phyloP scores from a whole-genome alignment of 2,888 invertebrate genomes.

The Crocallis elinguaria region DNA sequence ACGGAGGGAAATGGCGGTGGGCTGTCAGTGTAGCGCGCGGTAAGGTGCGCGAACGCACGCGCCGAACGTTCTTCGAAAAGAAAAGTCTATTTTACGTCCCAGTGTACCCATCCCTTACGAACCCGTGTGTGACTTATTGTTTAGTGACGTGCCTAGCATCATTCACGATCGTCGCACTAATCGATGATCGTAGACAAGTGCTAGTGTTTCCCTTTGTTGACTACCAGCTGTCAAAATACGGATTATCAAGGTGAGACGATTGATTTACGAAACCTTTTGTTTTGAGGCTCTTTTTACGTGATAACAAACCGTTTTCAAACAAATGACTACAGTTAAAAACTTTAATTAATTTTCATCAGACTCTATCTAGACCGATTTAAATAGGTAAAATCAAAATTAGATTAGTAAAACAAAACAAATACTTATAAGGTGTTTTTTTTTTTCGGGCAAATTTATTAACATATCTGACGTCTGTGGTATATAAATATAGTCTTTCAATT shows the following conservation, averaged over 20 bases:
- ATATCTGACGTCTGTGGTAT: no score
- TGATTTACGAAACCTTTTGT: slow-evolving; percentile 53
- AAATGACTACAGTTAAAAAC: no score
- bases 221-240: slow-evolving; percentile 75
- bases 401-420: no score
- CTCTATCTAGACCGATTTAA: no score
- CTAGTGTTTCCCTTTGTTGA: slow-evolving; percentile 63
- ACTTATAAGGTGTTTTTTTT: no score
- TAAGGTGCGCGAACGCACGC: slow-evolving; percentile 67
- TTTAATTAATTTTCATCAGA: no score
- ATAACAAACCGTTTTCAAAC: no score
- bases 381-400: no score
- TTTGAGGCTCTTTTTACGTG: slow-evolving; percentile 31
- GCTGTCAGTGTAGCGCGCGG: slow-evolving; percentile 71
- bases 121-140: slow-evolving; percentile 29
- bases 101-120: slow-evolving; percentile 28
- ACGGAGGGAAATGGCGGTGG: slow-evolving; percentile 70
- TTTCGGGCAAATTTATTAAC: no score
- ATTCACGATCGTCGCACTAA: slow-evolving; percentile 20
- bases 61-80: slow-evolving; percentile 31
- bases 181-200: slow-evolving; percentile 22
- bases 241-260: slow-evolving; percentile 71
- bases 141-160: slow-evolving; percentile 25
- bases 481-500: no score
- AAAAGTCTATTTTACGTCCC: slow-evolving; percentile 36